phyloP scores from a whole-genome alignment of 2,797 vertebrate genomes.

The Trachurus trachurus region DNA sequence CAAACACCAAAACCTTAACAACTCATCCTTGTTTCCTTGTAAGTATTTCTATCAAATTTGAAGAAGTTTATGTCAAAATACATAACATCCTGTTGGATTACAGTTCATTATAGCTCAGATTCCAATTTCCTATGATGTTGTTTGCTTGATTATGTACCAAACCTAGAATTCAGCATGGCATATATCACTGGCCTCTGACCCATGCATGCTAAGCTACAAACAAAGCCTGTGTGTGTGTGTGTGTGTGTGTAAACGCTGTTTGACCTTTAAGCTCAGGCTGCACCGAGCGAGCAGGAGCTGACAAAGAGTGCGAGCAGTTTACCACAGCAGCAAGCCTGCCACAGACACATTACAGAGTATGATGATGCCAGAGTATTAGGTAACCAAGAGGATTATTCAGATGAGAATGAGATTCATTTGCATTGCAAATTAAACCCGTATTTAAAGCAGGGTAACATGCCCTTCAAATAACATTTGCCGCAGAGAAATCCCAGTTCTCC shows the following conservation, averaged over 20 bases:
- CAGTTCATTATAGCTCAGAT: too few relatives aligned
- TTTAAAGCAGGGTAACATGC: slow-evolving; percentile 80
- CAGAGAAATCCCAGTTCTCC: slow-evolving; percentile 64
- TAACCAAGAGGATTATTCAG: slow-evolving; percentile 81
- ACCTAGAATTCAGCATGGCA: too few relatives aligned
- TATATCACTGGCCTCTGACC: background rate
- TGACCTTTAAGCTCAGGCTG: slow-evolving; percentile 31
- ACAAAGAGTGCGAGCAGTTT: slow-evolving; percentile 21
- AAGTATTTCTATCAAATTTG: too few relatives aligned
- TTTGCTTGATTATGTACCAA: too few relatives aligned
- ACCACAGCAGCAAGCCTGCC: slow-evolving; percentile 22
- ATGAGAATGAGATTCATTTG: slow-evolving; percentile 74
- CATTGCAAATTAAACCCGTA: slow-evolving; percentile 79
- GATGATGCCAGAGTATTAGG: slow-evolving; percentile 62
- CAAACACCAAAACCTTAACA: too few relatives aligned
- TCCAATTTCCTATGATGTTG: too few relatives aligned
- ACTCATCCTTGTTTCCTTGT: too few relatives aligned
- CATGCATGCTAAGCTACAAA: slow-evolving; percentile 10
- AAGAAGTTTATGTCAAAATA: too few relatives aligned
- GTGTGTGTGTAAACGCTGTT: slow-evolving; percentile 11
- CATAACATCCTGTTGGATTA: too few relatives aligned
- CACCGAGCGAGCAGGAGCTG: background rate
- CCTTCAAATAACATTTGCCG: slow-evolving; percentile 84
- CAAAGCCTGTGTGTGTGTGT: background rate
- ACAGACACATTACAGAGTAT: slow-evolving; percentile 35